Percentiles rank a stretch among this genome's conserved stretches.
phyloP scores from a whole-genome alignment of 2,113 vertebrate species.

The Anarhynchus alexandrinus region DNA sequence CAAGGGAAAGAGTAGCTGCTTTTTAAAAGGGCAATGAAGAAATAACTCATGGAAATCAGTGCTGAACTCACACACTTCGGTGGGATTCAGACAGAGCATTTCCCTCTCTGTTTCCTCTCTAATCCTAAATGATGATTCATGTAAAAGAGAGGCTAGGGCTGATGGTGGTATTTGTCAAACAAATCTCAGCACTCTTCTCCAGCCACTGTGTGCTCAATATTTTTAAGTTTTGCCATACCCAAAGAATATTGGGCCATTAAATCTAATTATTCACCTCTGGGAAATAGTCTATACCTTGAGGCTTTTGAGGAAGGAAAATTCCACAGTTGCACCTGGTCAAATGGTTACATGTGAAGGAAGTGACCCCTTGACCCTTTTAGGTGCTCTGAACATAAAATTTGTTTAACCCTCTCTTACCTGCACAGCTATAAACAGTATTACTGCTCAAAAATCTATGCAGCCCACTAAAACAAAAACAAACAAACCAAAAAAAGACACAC shows the following conservation, averaged over 20 bases:
- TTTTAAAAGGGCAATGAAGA: not conserved
- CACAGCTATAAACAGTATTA: not conserved
- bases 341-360: constrained; percentile 48
- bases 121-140: not conserved
- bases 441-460: not conserved
- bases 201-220: not conserved
- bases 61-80: not conserved
- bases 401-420: constrained; percentile 52
- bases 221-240: not conserved
- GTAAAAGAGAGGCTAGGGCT: not conserved
- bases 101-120: constrained; percentile 8
- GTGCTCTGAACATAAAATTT: constrained; percentile 26
- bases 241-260: constrained; percentile 32
- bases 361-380: constrained; percentile 50
- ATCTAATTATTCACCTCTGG: constrained; percentile 42
- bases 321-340: constrained; percentile 61
- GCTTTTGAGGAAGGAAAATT: constrained; percentile 56
- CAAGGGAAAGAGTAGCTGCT: not conserved
- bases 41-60: not conserved
- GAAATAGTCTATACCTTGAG: constrained; percentile 36
- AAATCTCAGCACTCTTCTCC: not conserved
- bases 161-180: not conserved
- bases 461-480: too few relatives aligned
- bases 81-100: not conserved
- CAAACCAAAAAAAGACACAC: not conserved